Percentiles rank a stretch among this genome's conserved stretches.
Conservation (phyloP, 2,797 vertebrate genomes). For the Myripristis jacobus region DNA sequence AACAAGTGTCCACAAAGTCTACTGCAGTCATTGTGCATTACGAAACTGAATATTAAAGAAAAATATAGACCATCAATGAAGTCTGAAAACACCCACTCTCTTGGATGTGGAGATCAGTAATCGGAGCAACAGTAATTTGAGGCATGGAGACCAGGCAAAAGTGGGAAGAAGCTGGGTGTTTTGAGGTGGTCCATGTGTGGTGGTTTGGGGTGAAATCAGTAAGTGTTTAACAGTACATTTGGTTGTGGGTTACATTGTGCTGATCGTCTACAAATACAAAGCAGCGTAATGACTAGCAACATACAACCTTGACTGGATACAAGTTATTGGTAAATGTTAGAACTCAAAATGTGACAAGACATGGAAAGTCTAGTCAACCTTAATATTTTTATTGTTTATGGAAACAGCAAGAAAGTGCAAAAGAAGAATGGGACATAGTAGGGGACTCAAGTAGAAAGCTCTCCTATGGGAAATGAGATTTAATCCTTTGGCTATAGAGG, state of each 20-base stretch:
- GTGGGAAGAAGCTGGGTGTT: constrained; percentile 36
- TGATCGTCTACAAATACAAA: constrained; percentile 27
- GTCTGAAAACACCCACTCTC: constrained; percentile 53
- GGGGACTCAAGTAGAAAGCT: neutral
- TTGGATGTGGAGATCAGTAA: constrained; percentile 51
- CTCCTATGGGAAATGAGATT: constrained; percentile 24
- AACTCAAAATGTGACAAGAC: too few species aligned
- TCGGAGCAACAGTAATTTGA: constrained; percentile 61
- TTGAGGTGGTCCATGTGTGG: constrained; percentile 43
- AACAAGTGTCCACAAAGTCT: constrained; percentile 17
- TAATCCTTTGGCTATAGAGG: neutral
- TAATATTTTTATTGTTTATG: too few species aligned
- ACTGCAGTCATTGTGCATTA: constrained; percentile 35
- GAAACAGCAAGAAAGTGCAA: neutral
- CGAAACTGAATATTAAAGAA: constrained; percentile 42
- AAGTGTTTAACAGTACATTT: constrained; percentile 24
- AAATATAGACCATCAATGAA: constrained; percentile 49
- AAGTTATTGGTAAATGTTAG: neutral
- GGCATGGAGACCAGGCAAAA: constrained; percentile 43
- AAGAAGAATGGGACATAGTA: constrained; percentile 8
- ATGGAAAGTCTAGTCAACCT: too few species aligned
- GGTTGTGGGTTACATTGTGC: constrained; percentile 32
- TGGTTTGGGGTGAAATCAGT: constrained; percentile 27
- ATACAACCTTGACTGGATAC: neutral
- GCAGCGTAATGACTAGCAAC: neutral